Evolutionary conservation across 2,113 vertebrate genomes (phyloP).

Genomic region (Turdus rufiventris): DNA sequence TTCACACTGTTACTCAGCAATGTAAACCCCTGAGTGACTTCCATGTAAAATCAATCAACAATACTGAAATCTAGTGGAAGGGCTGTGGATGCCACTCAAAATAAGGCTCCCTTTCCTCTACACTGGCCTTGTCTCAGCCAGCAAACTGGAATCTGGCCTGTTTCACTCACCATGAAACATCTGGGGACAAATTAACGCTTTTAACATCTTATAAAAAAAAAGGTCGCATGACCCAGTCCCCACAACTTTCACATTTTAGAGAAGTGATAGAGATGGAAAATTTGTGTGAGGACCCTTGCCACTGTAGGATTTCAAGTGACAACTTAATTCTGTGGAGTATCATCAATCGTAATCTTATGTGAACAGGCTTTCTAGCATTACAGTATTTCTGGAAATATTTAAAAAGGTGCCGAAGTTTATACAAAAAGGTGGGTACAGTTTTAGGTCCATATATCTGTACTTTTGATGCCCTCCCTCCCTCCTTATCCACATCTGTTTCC

Average conservation of each 20-base stretch:
- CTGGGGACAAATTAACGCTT: not conserved
- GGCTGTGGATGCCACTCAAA: not conserved
- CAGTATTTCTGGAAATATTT: not conserved
- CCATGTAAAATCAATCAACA: not conserved
- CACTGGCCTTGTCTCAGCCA: not conserved
- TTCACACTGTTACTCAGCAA: not conserved
- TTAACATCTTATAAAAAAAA: not conserved
- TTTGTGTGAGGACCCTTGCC: not conserved
- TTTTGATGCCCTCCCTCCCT: not conserved
- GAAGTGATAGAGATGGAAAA: not conserved
- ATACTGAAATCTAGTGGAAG: not conserved
- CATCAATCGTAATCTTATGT: not conserved
- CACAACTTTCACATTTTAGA: not conserved
- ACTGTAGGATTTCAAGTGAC: not conserved
- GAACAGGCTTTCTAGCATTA: not conserved
- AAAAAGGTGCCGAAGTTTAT: not conserved
- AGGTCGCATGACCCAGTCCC: not conserved
- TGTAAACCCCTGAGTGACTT: not conserved
- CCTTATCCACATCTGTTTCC: conserved; percentile 42
- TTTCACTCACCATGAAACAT: not conserved
- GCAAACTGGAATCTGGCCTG: not conserved
- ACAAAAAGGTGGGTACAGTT: not conserved
- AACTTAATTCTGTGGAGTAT: not conserved
- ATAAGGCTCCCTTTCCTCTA: not conserved
- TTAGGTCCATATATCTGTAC: not conserved